Conservation (phyloP, 2,797 vertebrate genomes). For the Macropodus opercularis region DNA sequence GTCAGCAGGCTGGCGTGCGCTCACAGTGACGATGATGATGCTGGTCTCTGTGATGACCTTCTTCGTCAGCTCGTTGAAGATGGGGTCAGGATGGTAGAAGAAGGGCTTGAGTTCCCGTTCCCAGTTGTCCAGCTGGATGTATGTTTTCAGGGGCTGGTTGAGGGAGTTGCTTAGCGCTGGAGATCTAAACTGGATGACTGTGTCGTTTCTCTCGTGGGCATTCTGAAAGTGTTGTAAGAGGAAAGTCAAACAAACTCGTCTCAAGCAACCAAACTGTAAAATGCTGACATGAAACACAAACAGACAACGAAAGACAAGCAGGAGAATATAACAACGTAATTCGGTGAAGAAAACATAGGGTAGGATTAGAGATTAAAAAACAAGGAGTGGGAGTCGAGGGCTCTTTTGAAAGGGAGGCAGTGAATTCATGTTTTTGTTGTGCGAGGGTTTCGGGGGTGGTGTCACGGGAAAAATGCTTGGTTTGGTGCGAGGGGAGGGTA, state of each 20-base stretch:
- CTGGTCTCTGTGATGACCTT: constrained; percentile 85
- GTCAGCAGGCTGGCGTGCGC: constrained; percentile 22
- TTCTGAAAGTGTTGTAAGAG: constrained; percentile 61
- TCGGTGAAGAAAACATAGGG: background rate
- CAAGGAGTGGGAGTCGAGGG: constrained; percentile 9
- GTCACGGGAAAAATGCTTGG: background rate
- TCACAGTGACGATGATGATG: constrained; percentile 82
- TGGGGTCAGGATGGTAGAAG: constrained; percentile 88
- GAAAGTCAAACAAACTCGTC: background rate
- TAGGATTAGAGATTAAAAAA: constrained; percentile 8
- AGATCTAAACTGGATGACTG: constrained; percentile 86
- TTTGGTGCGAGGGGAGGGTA: constrained; percentile 19
- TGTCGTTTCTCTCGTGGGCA: constrained; percentile 83
- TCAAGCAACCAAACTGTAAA: background rate
- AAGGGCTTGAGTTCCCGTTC: constrained; percentile 83
- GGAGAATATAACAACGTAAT: background rate
- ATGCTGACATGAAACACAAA: background rate
- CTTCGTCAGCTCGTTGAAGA: constrained; percentile 86
- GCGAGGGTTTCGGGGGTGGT: constrained; percentile 4
- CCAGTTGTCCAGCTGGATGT: constrained; percentile 88
- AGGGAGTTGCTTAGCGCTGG: constrained; percentile 79
- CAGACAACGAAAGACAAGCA: background rate
- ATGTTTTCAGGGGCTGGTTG: constrained; percentile 80
- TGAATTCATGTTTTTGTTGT: constrained; percentile 25
- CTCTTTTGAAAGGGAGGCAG: constrained; percentile 7